Conservation (phyloP, 2,113 vertebrate genomes). For the Ranitomeya variabilis region DNA sequence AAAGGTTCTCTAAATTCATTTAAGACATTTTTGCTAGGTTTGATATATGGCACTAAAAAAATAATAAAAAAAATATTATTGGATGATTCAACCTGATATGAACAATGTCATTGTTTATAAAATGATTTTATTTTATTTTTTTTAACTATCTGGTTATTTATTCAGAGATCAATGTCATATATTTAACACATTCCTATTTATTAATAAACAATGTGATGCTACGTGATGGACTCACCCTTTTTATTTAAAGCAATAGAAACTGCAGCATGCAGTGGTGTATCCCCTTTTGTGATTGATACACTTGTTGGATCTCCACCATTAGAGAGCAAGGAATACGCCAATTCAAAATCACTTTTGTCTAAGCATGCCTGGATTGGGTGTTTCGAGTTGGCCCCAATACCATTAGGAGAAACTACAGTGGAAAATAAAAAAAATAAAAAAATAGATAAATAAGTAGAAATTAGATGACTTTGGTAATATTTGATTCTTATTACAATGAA, state of each 20-base stretch:
- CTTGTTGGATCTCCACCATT: slow-evolving; percentile 68
- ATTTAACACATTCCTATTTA: too few relatives aligned
- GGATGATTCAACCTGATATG: too few relatives aligned
- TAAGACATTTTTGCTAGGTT: too few relatives aligned
- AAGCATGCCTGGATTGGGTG: slow-evolving; percentile 69
- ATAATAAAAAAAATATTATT: too few relatives aligned
- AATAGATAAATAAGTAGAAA: background rate
- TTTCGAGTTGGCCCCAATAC: slow-evolving; percentile 59
- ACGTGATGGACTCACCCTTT: slow-evolving; percentile 64
- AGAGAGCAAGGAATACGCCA: slow-evolving; percentile 71
- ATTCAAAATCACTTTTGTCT: slow-evolving; percentile 66
- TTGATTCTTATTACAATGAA: background rate
- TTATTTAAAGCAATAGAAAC: slow-evolving; percentile 72
- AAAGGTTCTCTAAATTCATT: too few relatives aligned
- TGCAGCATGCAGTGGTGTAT: slow-evolving; percentile 78
- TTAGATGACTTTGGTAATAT: background rate
- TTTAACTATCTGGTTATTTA: too few relatives aligned
- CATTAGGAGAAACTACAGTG: slow-evolving; percentile 65
- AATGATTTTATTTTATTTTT: background rate
- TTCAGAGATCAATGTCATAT: too few relatives aligned
- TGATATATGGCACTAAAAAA: too few relatives aligned
- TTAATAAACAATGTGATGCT: background rate
- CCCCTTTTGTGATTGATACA: slow-evolving; percentile 67
- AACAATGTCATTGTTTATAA: background rate
- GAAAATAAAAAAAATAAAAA: slow-evolving; percentile 3